Evolutionary conservation across 2,113 vertebrate species (phyloP), one percentile per base, ranked within the genome.

Genomic region (Ciconia boyciana): DNA sequence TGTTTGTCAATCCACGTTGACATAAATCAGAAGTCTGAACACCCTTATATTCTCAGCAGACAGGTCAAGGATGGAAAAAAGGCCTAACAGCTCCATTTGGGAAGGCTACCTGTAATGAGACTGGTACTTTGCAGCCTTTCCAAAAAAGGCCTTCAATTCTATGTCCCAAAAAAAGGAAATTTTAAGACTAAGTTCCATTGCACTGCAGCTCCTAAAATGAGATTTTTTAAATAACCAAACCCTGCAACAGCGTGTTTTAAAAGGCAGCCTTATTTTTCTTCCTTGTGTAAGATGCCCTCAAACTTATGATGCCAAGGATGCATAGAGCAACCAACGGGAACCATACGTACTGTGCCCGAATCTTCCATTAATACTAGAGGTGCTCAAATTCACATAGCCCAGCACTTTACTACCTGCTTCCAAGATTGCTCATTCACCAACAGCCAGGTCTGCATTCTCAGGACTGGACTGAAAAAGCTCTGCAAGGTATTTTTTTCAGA

Each of bases 1-100:
- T 0, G 0, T 18, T 18, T 74, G n/a, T 51, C 68, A 65, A 12
- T 29, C 22, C 55, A 41, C 4, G 0, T 1, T 29, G n/a, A 61
- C n/a, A 28, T 19, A 55, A 74, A 43, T 41, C 43, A 60, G 62
- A 80, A 58, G 18, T 31, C 32, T 41, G 21, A 78, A 65, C 1
- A 1, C 16, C 5, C 29, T 66, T 46, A 1, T 8, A 29, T 52
- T 43, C 51, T 68, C 19, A 9, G 51, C 2, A 1, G 58, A 69
- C 8, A 34, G 24, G 46, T 28, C 32, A 65, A 26, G 32, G 22
- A 44, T 11, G 34, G 52, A 41, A 75, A 61, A 18, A 44, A 66
- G 44, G 25, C 22, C 16, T 7, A 66, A 10, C 1, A 6, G 28
- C 58, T 51, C 71, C 20, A 4, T 20, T 22, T 43, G 26, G 66